phyloP scores from a whole-genome alignment of 2,888 invertebrate genomes.

The Phasia obesa region DNA sequence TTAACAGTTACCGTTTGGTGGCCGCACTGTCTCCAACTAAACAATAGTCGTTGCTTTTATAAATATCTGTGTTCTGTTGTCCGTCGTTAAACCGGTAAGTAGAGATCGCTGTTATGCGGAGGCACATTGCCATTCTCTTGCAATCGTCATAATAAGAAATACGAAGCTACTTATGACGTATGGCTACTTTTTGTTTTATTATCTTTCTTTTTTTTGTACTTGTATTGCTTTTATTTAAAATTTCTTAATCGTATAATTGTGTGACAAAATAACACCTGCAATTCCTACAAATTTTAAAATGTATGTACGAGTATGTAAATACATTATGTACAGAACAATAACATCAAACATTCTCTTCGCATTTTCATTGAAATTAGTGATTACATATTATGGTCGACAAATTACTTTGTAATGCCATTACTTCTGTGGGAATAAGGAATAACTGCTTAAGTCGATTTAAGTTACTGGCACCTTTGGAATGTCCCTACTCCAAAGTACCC shows the following conservation, averaged over 20 bases:
- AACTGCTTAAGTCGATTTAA: neutral
- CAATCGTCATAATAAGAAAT: constrained; percentile 37
- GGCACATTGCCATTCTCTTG: constrained; percentile 61
- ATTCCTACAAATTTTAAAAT: constrained; percentile 53
- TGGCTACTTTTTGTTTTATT: constrained; percentile 15
- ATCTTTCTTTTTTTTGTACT: neutral
- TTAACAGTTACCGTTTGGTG: constrained; percentile 51
- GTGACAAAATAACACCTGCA: constrained; percentile 69
- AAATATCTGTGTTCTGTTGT: constrained; percentile 70
- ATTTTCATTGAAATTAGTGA: constrained; percentile 42
- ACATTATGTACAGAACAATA: constrained; percentile 45
- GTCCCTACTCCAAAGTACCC: too few relatives aligned
- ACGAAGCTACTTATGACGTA: constrained; percentile 46
- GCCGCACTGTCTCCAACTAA: constrained; percentile 52
- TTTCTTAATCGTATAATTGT: constrained; percentile 58
- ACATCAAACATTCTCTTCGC: constrained; percentile 24
- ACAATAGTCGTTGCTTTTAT: constrained; percentile 78
- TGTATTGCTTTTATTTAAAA: constrained; percentile 31
- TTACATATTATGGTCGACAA: constrained; percentile 12
- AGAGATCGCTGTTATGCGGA: constrained; percentile 62
- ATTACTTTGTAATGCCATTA: constrained; percentile 26
- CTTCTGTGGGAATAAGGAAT: neutral
- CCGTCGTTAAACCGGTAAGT: constrained; percentile 56
- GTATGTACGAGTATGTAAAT: too few relatives aligned
- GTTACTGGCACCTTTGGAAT: too few relatives aligned